A percentile compares a stretch with the other conserved stretches of the same genome.
Conservation (phyloP, 1,140 invertebrate species). For the Drosophila seguyi region DNA sequence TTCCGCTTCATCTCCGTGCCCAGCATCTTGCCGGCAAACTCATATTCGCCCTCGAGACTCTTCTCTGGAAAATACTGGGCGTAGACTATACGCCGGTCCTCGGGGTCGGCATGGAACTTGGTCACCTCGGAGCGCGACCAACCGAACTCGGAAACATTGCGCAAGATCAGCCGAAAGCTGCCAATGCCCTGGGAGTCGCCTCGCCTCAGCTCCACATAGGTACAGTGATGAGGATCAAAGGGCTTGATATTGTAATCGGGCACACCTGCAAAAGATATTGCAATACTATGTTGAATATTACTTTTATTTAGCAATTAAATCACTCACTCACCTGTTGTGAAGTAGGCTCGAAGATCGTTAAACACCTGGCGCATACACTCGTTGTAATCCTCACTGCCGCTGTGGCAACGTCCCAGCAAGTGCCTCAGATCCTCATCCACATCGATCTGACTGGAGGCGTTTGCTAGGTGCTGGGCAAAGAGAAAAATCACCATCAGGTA, state of each 20-base stretch:
- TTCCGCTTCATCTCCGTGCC: slow-evolving; percentile 87
- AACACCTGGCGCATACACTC: slow-evolving; percentile 90
- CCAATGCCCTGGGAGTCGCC: slow-evolving; percentile 87
- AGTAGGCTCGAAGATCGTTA: slow-evolving; percentile 90
- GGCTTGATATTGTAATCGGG: slow-evolving; percentile 89
- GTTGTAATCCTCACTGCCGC: slow-evolving; percentile 88
- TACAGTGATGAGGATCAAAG: slow-evolving; percentile 91
- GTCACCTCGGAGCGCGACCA: slow-evolving; percentile 92
- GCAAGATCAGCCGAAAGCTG: slow-evolving; percentile 89
- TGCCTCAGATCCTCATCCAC: slow-evolving; percentile 71
- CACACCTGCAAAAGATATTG: slow-evolving; percentile 86
- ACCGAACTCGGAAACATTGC: slow-evolving; percentile 90
- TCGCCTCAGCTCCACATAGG: slow-evolving; percentile 88
- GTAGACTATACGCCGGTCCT: slow-evolving; percentile 88
- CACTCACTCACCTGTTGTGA: slow-evolving; percentile 88
- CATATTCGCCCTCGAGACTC: slow-evolving; percentile 89
- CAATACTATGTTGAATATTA: not conserved
- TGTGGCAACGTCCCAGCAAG: slow-evolving; percentile 88
- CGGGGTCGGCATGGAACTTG: slow-evolving; percentile 90
- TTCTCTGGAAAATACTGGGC: slow-evolving; percentile 94
- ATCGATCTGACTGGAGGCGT: slow-evolving; percentile 57
- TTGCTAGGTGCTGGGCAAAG: slow-evolving; percentile 18
- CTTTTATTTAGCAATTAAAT: not conserved
- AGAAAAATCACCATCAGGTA: slow-evolving; percentile 3
- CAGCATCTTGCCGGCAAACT: slow-evolving; percentile 88